Base-by-base conservation (phyloP, 2,888 invertebrate genomes). In the Heliconius hortense region DNA sequence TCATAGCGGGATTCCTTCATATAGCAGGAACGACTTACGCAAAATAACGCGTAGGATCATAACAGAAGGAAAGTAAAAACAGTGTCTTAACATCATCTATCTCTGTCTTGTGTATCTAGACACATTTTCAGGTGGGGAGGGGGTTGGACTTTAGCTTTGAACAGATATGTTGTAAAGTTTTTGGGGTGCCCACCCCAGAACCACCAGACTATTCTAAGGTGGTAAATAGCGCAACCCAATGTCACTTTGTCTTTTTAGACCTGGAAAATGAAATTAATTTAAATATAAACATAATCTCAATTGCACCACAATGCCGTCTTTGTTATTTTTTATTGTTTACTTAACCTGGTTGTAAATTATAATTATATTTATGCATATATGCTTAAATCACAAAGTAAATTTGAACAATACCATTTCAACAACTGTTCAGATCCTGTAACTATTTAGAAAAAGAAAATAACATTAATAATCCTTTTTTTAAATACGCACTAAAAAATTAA, bases 301-400 rank as follows among this genome's bases (percentile, higher is more conserved):
- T 64, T 64, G 21, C 35, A n/a, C n/a, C 4, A 64, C n/a, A 11
- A 8, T 64, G 63, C 8, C 4, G 31, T 21, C 63, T 35, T 64
- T 64, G 64, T 64, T 24, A 13, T 24, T 63, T 63, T 31, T 35
- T 21, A 35, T 64, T 66, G 39, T 24, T 66, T 39, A 64, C 24
- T 43, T 66, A 39, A 39, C 39, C 66, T 66, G 8, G 13, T 63
- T 63, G 63, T 35, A 35, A n/a, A 11, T 24, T 60, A 15, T 15
- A 26, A 26, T 13, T 5, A 60, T 60, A 26, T 60, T 28, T 26
- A 60, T 15, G 15, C 15, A 26, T 60, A 60, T 26, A 48, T 48
- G 48, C 48, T 48, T 48, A 60, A 5, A 60, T 60, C 13, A 15
- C 26, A 26, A 28, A 26, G 60, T 60, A 60, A 60, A 26, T 28